phyloP scores from a whole-genome alignment of 1,140 invertebrate genomes.

The Diprion similis region DNA sequence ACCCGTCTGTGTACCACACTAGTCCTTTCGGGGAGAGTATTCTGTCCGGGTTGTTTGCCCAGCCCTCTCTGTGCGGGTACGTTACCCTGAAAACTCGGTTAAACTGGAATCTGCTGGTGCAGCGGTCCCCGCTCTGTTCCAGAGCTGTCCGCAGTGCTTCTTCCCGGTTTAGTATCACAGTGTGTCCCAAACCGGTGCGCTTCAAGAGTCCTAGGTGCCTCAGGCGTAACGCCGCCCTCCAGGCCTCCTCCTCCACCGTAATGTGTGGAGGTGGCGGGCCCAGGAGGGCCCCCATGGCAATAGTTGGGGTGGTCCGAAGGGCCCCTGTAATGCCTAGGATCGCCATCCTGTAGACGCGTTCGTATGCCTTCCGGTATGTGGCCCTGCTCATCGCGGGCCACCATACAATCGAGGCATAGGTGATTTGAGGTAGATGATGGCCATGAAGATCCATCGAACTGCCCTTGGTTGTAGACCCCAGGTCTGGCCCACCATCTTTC shows the following conservation, averaged over 20 bases:
- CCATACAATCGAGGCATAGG: too few relatives aligned
- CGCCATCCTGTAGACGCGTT: background rate
- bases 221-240: background rate
- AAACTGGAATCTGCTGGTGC: too few relatives aligned
- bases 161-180: too few relatives aligned
- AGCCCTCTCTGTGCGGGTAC: too few relatives aligned
- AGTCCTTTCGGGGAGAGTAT: too few relatives aligned
- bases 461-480: constrained; percentile 9
- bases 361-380: background rate
- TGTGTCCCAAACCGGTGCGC: too few relatives aligned
- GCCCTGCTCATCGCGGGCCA: background rate
- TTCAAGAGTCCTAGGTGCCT: too few relatives aligned
- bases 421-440: constrained; percentile 6
- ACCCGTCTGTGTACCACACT: too few relatives aligned
- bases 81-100: too few relatives aligned
- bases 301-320: constrained; percentile 4
- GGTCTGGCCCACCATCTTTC: constrained; percentile 11
- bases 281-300: background rate
- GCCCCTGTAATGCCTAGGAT: constrained; percentile 9
- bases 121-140: too few relatives aligned
- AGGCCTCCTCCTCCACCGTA: background rate
- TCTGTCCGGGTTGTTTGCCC: too few relatives aligned
- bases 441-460: constrained; percentile 12
- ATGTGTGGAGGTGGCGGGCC: background rate
- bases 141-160: too few relatives aligned